Conservation (phyloP, 2,797 vertebrate species). For the Lutra lutra region DNA sequence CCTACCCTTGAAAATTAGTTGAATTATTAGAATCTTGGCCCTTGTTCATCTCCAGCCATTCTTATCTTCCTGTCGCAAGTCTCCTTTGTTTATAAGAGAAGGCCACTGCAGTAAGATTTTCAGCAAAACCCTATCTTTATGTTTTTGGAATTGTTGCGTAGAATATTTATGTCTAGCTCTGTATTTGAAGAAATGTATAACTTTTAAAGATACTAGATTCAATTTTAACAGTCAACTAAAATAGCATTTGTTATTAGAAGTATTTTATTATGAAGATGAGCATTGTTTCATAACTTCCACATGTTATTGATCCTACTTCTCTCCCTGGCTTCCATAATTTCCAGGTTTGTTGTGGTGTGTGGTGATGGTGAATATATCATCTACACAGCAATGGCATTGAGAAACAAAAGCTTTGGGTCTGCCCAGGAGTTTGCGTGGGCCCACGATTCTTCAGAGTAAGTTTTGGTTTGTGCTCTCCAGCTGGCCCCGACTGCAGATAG, state of each 20-base stretch:
- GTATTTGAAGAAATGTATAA: slow-evolving; percentile 34
- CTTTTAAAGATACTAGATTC: slow-evolving; percentile 1
- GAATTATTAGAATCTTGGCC: neutral
- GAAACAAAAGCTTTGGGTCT: slow-evolving; percentile 99
- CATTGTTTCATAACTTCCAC: neutral
- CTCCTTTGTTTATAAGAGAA: neutral
- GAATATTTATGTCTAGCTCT: slow-evolving; percentile 31
- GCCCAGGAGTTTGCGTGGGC: slow-evolving; percentile 99
- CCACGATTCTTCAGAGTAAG: slow-evolving; percentile 99
- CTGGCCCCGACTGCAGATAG: neutral
- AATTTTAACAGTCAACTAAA: neutral
- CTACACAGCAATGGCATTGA: slow-evolving; percentile 97
- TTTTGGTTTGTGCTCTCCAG: slow-evolving; percentile 1
- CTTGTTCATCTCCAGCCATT: neutral
- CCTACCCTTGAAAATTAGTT: neutral
- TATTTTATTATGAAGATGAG: slow-evolving; percentile 21
- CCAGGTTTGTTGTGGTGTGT: slow-evolving; percentile 97
- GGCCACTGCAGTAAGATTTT: neutral
- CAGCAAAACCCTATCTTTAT: neutral
- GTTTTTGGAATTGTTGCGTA: slow-evolving; percentile 42
- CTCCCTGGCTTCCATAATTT: slow-evolving; percentile 4
- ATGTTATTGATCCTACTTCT: neutral
- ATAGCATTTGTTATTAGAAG: slow-evolving; percentile 29
- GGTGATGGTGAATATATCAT: slow-evolving; percentile 93
- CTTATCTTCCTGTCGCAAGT: neutral